Conservation (phyloP, 2,888 invertebrate species). For the Coleophora deauratella region DNA sequence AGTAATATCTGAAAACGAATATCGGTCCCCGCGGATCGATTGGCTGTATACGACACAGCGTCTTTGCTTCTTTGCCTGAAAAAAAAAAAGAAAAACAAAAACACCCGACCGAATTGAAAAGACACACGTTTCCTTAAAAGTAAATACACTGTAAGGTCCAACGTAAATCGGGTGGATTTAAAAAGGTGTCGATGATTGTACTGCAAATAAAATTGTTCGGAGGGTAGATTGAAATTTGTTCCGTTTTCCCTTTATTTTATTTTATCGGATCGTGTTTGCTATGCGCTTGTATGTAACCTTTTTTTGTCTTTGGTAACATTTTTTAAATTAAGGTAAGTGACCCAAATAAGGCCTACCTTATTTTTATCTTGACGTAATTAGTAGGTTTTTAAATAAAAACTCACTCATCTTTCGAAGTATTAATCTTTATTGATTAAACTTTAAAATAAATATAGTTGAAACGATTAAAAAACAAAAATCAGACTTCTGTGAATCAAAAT, state of each 20-base stretch:
- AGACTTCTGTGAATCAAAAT: too few species aligned
- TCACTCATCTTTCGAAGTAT: too few species aligned
- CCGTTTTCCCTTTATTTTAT: constrained; percentile 42
- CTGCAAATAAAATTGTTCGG: constrained; percentile 37
- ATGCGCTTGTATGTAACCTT: not conserved
- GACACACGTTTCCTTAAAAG: constrained; percentile 6
- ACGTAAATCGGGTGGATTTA: constrained; percentile 24
- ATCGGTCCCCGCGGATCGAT: constrained; percentile 47
- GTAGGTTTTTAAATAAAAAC: too few species aligned
- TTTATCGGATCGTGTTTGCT: constrained; percentile 44
- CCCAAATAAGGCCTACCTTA: too few species aligned
- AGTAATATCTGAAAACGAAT: constrained; percentile 43
- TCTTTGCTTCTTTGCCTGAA: constrained; percentile 32
- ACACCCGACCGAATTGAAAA: constrained; percentile 18
- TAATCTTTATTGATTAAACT: too few species aligned
- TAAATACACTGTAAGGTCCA: not conserved
- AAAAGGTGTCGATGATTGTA: constrained; percentile 48
- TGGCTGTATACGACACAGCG: constrained; percentile 29
- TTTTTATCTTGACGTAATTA: too few species aligned
- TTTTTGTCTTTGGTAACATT: too few species aligned
- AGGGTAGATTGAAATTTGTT: constrained; percentile 56
- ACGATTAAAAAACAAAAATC: too few species aligned
- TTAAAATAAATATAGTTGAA: too few species aligned
- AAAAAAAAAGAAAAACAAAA: constrained; percentile 32
- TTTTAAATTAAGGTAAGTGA: too few species aligned